A percentile compares a stretch with the other conserved stretches of the same genome.
Evolutionary conservation across 2,113 vertebrate species (phyloP).

Genomic region (Phalacrocorax aristotelis): DNA sequence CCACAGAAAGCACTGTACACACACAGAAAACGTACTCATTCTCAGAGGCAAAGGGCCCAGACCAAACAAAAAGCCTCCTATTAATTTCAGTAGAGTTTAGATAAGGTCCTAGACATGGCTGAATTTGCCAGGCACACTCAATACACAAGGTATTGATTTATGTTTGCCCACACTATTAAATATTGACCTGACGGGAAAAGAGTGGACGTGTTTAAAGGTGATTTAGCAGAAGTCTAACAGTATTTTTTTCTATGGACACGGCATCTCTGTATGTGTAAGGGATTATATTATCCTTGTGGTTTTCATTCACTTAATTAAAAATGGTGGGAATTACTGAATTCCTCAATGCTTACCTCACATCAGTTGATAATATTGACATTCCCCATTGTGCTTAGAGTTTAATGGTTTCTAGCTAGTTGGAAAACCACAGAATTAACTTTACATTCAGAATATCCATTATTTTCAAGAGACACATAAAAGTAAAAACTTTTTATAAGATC

Average conservation of each 20-base stretch:
- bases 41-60: not conserved
- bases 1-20: not conserved
- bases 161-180: not conserved
- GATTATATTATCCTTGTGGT: not conserved
- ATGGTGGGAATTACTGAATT: not conserved
- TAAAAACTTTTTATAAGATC: not conserved
- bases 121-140: not conserved
- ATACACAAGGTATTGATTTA: not conserved
- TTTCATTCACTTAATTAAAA: not conserved
- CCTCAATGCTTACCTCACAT: not conserved
- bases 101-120: not conserved
- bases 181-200: not conserved
- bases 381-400: not conserved
- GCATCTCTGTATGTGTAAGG: not conserved
- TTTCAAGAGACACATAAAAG: not conserved
- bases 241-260: not conserved
- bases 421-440: not conserved
- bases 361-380: not conserved
- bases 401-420: not conserved
- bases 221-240: not conserved
- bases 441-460: not conserved
- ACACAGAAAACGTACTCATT: not conserved
- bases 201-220: not conserved
- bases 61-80: not conserved
- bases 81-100: not conserved